Evolutionary conservation across 2,888 invertebrate genomes (phyloP), one percentile per base, ranked within the genome.

Genomic region (Apamea crenata): DNA sequence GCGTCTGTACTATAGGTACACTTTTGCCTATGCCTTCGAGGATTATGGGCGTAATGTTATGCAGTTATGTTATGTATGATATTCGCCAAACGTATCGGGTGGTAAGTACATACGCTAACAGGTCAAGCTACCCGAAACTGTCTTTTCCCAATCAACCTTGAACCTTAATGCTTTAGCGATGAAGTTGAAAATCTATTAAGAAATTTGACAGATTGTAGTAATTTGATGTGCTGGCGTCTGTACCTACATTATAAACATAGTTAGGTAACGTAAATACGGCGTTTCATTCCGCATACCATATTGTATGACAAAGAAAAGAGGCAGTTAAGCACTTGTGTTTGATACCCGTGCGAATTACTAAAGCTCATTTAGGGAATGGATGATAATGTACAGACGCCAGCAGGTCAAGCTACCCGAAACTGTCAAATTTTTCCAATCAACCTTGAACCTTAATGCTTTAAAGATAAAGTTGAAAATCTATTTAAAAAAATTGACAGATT

Each of bases 261-360:
- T 7, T 25, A 40, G 0, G 25, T 75, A 69, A 78, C 53, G n/a
- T 65, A 80, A 66, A 76, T 74, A 53, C 63, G 47, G 53, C 29
- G 56, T 82, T 78, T 73, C 69, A 56, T 66, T 78, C 44, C 68
- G 36, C 69, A 50, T 67, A 25, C 61, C 65, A 69, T 80, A 79
- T 79, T 77, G 70, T 82, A 69, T 78, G 79, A 69, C 80, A 82
- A 82, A 82, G 74, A 78, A 80, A 82, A 77, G 75, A 76, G 18
- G 40, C 68, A 50, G 59, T n/a, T 74, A n/a, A 72, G 66, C 66
- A 72, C 44, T 59, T 66, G 59, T 44, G 65, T 69, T 69, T 67
- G 70, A 85, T 84, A 85, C 25, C 79, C 81, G 79, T 87, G 86
- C 70, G 81, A 87, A 84, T 78, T 70, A 66, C 47, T 67, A 61